Evolutionary conservation across 1,140 invertebrate species (phyloP).

Genomic region (Pentalonia nigronervosa): DNA sequence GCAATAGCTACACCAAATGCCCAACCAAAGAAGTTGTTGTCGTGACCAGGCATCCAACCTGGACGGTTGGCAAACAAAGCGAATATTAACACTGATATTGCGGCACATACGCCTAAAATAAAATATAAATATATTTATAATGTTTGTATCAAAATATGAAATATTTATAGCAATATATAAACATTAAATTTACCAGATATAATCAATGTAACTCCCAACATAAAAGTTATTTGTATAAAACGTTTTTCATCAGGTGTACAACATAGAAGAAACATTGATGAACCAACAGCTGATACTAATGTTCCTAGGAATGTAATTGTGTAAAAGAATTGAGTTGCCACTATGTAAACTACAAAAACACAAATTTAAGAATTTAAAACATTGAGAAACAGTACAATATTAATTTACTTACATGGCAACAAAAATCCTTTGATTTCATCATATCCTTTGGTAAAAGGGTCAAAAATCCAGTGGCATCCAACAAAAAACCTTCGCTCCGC

Average conservation of each 20-base stretch:
- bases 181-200: conserved; percentile 68
- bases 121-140: not conserved
- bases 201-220: conserved; percentile 74
- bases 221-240: conserved; percentile 73
- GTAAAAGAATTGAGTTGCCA: conserved; percentile 93
- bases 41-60: conserved; percentile 92
- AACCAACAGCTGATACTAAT: conserved; percentile 74
- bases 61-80: conserved; percentile 85
- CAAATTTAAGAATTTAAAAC: conserved; percentile 60
- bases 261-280: conserved; percentile 82
- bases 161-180: not conserved
- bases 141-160: not conserved
- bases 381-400: not conserved
- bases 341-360: conserved; percentile 86
- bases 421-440: conserved; percentile 82
- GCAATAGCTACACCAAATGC: conserved; percentile 89
- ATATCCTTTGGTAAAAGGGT: conserved; percentile 88
- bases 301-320: conserved; percentile 77
- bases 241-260: conserved; percentile 81
- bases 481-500: conserved; percentile 79
- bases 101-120: conserved; percentile 74
- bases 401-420: conserved; percentile 71
- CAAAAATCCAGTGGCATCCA: conserved; percentile 89
- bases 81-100: conserved; percentile 89
- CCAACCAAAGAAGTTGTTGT: conserved; percentile 94